Evolutionary conservation across 2,888 invertebrate genomes (phyloP), one percentile per base, ranked within the genome.

Genomic region (Myopa testacea): DNA sequence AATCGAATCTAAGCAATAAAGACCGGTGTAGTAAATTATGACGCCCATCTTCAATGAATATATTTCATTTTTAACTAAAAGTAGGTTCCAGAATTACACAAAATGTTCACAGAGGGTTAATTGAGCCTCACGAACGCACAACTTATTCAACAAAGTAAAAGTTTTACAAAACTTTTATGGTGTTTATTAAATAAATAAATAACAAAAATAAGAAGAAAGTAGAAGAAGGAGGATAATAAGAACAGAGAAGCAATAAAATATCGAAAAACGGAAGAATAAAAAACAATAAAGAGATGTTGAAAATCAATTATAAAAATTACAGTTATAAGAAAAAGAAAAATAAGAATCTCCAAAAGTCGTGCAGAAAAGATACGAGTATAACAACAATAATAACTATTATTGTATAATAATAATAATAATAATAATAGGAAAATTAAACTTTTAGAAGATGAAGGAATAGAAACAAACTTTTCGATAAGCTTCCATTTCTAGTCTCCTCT

Each of bases 101-200:
- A 19, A 26, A 19, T 26, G 62, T 2, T 34, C n/a, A 68, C 7
- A n/a, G 68, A 10, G 68, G 40, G 68, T 45, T 45, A 68, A 68
- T n/a, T n/a, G 12, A 62, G n/a, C n/a, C n/a, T 37, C 38, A 37
- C 58, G n/a, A 37, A 58, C 58, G 10, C 7, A 55, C 37, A 52
- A 58, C 14, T 58, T 55, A 16, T n/a, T 19, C 60, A 60, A 62
- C 62, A n/a, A 26, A 14, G n/a, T 14, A 16, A 45, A 63, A 73
- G 73, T 50, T 45, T 12, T 63, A 19, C 62, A 63, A 63, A 73
- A 63, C 19, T 63, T 63, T 62, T 63, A 3, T 19, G 26, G 63
- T 73, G 63, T 63, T 73, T 73, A 73, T 71, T 71, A 71, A 58
- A 71, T 71, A 71, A 70, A 70, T 55, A 72, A 68, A 70, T 52